These are phyloP conservation scores for Burhinus bistriatus DNA, from an alignment of 2,113 vertebrate species.

Conservation along the genomic window DNA sequence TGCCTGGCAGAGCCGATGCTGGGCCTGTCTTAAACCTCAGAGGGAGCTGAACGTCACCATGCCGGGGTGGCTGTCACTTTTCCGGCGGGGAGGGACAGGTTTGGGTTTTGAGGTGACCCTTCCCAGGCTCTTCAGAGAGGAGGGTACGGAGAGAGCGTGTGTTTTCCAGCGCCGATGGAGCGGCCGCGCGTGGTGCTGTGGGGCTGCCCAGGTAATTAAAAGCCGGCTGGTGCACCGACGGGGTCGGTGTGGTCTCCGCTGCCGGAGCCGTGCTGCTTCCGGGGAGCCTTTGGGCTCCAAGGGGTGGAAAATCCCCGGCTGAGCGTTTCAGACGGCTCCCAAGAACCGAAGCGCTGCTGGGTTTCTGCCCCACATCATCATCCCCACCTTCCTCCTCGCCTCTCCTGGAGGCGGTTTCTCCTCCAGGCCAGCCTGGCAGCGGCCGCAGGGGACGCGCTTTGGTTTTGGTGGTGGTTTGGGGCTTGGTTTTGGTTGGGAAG, in stretches of 20 bases:
- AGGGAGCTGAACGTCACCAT: accelerated
- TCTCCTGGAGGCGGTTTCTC: too few species aligned
- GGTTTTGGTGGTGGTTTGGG: background rate
- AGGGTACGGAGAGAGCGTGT: background rate
- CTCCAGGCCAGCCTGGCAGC: too few species aligned
- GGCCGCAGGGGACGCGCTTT: too few species aligned
- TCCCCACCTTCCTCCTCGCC: too few species aligned
- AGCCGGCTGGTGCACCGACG: too few species aligned
- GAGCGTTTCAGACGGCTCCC: accelerated
- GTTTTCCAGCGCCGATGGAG: too few species aligned
- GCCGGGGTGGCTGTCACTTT: background rate
- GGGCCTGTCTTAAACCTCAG: background rate
- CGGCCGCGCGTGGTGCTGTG: accelerated
- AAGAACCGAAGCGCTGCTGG: background rate
- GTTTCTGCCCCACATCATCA: background rate
- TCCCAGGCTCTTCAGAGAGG: background rate
- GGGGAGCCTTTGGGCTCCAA: background rate
- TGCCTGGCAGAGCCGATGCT: background rate
- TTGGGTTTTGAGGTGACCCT: background rate
- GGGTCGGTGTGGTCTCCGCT: too few species aligned
- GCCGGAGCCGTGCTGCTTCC: background rate
- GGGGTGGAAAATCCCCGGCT: background rate
- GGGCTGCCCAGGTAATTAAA: background rate
- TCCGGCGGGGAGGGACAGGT: background rate
- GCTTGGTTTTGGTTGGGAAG: background rate